Percentiles rank a stretch among this genome's conserved stretches.
Evolutionary conservation across 2,888 invertebrate species (phyloP).

Genomic region (Biston betularia): DNA sequence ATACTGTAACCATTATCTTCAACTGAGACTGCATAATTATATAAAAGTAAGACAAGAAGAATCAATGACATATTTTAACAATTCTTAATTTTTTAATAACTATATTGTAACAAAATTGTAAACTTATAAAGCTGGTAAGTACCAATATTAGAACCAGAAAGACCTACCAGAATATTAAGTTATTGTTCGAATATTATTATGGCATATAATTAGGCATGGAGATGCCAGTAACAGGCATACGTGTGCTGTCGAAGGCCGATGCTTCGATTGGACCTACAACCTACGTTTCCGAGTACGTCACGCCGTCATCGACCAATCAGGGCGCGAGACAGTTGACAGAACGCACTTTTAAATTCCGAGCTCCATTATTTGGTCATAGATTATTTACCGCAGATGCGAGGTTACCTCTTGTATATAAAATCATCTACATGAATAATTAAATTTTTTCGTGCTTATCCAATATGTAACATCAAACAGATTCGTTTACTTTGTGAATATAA

Average conservation of each 20-base stretch:
- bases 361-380: conserved; percentile 47
- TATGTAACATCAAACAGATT: conserved; percentile 40
- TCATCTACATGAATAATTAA: conserved; percentile 35
- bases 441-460: conserved; percentile 35
- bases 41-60: not conserved
- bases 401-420: conserved; percentile 27
- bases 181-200: conserved; percentile 28
- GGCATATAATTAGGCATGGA: conserved; percentile 38
- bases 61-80: not conserved
- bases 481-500: conserved; percentile 29
- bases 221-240: conserved; percentile 48
- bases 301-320: conserved; percentile 49
- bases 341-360: conserved; percentile 51
- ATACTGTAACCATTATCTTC: too few relatives aligned
- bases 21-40: too few relatives aligned
- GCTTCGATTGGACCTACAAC: conserved; percentile 53
- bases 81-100: too few relatives aligned
- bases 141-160: conserved; percentile 12
- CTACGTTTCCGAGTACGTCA: conserved; percentile 55
- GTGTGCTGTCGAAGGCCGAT: conserved; percentile 55
- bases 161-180: conserved; percentile 22
- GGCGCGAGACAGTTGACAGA: conserved; percentile 46
- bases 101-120: too few relatives aligned
- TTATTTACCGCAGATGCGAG: conserved; percentile 38
- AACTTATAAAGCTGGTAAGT: not conserved